Evolutionary conservation across 64 coral and sea anemone genomes (phyloP).

Genomic region (Catalaphyllia jardinei): DNA sequence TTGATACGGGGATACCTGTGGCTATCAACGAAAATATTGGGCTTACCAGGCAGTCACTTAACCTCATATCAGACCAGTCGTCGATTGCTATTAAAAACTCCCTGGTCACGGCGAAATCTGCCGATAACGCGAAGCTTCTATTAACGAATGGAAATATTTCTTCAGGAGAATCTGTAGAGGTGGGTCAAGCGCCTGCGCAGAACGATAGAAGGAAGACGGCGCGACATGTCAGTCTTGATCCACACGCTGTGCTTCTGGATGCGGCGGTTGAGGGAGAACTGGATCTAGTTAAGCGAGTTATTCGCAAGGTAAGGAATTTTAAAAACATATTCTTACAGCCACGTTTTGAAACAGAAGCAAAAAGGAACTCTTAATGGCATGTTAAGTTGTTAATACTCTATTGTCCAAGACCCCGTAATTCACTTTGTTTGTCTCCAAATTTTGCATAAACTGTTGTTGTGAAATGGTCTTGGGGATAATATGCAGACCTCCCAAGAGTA

Average conservation of each 20-base stretch:
- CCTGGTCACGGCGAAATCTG: background rate
- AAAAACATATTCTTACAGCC: background rate
- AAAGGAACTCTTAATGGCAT: too few species aligned
- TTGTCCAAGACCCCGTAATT: too few species aligned
- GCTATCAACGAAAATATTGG: background rate
- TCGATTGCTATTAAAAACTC: background rate
- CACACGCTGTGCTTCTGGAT: slow-evolving; percentile 89
- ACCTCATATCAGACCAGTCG: background rate
- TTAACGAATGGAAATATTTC: background rate
- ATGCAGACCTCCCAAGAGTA: too few species aligned
- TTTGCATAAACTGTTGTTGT: too few species aligned
- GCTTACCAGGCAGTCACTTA: background rate
- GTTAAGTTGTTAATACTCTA: too few species aligned
- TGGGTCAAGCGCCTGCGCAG: background rate
- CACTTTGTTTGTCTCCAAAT: too few species aligned
- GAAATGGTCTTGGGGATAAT: too few species aligned
- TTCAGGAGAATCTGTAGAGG: background rate
- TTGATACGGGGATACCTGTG: background rate
- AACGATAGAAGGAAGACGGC: slow-evolving; percentile 56
- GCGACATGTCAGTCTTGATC: slow-evolving; percentile 84
- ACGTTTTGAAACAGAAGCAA: background rate
- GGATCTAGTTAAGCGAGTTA: slow-evolving; percentile 80
- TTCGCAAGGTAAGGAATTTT: slow-evolving; percentile 65
- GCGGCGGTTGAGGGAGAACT: slow-evolving; percentile 96
- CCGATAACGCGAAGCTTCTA: background rate